Evolutionary conservation across 2,113 vertebrate genomes (phyloP).

Genomic region (Hemibagrus wyckioides): DNA sequence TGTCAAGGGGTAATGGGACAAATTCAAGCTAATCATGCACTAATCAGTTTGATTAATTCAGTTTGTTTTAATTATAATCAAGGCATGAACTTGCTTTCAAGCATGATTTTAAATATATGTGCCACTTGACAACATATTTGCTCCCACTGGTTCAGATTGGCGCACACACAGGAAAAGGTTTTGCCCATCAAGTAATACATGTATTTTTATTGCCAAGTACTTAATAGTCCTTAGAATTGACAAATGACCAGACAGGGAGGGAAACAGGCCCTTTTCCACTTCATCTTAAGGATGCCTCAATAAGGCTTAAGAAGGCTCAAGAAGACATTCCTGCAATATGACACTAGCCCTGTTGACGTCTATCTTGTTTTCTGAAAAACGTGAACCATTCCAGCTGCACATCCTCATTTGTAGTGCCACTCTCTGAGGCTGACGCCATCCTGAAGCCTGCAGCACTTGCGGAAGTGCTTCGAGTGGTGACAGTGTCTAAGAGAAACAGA

Average conservation of each 20-base stretch:
- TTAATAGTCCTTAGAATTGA: neutral
- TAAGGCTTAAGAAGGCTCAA: constrained; percentile 10
- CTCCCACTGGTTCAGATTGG: neutral
- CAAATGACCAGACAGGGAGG: constrained; percentile 9
- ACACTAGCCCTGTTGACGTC: constrained; percentile 20
- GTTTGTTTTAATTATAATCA: constrained; percentile 17
- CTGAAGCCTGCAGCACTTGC: constrained; percentile 18
- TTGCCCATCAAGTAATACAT: neutral
- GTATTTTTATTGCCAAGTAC: neutral
- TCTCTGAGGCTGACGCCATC: neutral
- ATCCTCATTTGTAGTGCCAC: neutral
- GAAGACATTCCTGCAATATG: constrained; percentile 36
- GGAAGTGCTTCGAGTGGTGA: constrained; percentile 28
- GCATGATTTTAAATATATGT: neutral
- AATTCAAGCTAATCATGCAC: constrained; percentile 14
- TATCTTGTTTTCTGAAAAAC: constrained; percentile 16
- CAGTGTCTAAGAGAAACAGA: constrained; percentile 6
- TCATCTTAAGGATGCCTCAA: constrained; percentile 32
- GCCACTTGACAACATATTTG: neutral
- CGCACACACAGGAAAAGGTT: neutral
- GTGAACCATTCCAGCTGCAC: constrained; percentile 2
- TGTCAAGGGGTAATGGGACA: neutral
- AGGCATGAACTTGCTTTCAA: neutral
- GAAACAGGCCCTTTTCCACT: neutral
- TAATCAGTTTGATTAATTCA: constrained; percentile 6